These are phyloP conservation scores for Labeo catla DNA, from an alignment of 2,113 vertebrate species.

Conservation along the genomic window DNA sequence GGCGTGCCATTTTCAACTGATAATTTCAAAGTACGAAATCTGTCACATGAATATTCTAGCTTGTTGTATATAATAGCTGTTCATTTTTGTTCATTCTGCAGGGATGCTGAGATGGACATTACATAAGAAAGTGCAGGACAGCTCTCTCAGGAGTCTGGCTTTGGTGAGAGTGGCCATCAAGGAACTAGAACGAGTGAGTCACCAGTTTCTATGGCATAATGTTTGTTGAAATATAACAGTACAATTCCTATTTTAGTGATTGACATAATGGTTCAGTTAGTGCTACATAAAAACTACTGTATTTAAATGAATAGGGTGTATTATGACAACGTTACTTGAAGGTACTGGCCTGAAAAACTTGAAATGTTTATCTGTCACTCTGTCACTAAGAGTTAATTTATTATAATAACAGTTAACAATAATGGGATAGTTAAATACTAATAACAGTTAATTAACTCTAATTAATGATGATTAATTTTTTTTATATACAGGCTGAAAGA, in stretches of 20 bases:
- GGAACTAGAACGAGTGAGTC: slow-evolving; percentile 89
- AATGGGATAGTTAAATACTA: not conserved
- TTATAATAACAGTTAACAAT: not conserved
- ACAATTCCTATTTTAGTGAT: not conserved
- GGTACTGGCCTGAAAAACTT: not conserved
- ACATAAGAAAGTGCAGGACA: slow-evolving; percentile 88
- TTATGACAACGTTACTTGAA: not conserved
- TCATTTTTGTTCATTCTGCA: slow-evolving; percentile 60
- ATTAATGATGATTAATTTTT: not conserved
- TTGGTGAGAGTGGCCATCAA: slow-evolving; percentile 86
- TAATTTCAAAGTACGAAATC: not conserved
- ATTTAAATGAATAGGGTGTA: not conserved
- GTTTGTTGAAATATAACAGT: not conserved
- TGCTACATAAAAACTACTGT: not conserved
- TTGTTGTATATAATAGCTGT: not conserved
- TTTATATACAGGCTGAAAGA: slow-evolving; percentile 80
- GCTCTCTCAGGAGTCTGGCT: slow-evolving; percentile 76
- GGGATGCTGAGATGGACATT: slow-evolving; percentile 94
- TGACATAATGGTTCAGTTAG: not conserved
- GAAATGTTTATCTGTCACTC: not conserved
- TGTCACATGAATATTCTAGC: not conserved
- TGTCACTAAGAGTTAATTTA: not conserved
- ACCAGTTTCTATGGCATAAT: not conserved
- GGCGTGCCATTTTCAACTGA: not conserved
- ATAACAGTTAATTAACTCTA: not conserved